A percentile compares a stretch with the other conserved stretches of the same genome.
phyloP scores from a whole-genome alignment of 2,113 vertebrate species.

The Rhinoptilus africanus region DNA sequence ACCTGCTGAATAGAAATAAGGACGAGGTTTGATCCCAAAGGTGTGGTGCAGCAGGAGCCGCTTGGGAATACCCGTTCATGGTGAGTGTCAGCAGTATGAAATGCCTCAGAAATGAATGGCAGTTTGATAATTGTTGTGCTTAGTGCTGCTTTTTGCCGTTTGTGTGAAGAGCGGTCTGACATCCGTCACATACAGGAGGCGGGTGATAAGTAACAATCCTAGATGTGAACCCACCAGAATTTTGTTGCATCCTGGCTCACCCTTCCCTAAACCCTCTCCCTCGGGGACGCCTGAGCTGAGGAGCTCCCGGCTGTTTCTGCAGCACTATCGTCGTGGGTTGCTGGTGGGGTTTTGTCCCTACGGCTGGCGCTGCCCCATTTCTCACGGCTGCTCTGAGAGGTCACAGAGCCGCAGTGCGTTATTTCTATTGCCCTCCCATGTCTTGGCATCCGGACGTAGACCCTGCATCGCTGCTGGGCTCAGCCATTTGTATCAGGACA shows the following conservation, averaged over 20 bases:
- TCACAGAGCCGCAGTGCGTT: background rate
- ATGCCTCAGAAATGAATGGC: background rate
- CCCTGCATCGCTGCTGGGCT: background rate
- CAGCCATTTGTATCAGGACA: background rate
- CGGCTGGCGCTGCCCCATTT: background rate
- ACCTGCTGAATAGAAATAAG: background rate
- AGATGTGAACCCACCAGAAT: background rate
- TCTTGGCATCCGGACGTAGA: background rate
- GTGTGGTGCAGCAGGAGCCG: background rate
- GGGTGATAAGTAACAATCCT: background rate
- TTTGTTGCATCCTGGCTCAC: accelerated
- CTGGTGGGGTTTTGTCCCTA: background rate
- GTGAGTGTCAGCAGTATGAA: background rate
- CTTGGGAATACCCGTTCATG: background rate
- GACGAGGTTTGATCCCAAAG: background rate
- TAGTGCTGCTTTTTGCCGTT: background rate
- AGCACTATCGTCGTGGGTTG: accelerated
- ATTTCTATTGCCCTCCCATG: background rate
- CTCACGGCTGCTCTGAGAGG: background rate
- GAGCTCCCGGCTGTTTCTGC: background rate
- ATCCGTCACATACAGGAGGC: background rate
- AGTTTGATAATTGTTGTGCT: background rate
- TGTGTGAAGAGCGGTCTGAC: background rate
- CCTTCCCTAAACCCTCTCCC: background rate
- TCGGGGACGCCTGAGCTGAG: background rate